Evolutionary conservation across 53 echinoderm and acorn worm genomes (phyloP).

Genomic region (Astropecten irregularis): DNA sequence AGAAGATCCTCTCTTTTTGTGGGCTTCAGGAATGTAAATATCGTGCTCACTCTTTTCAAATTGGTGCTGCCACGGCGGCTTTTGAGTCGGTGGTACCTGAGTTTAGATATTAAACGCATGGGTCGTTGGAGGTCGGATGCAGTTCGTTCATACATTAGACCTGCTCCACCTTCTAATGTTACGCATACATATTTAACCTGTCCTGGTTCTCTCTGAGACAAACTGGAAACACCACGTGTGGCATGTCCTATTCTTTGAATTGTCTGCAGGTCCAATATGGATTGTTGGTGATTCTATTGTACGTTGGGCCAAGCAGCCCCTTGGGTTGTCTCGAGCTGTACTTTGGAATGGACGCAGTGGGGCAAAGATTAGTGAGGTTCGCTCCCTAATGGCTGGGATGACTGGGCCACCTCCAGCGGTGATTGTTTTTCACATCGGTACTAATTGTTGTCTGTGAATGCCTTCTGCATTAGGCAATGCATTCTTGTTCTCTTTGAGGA

Average conservation of each 20-base stretch:
- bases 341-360: slow-evolving; percentile 9
- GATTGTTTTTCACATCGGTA: not conserved
- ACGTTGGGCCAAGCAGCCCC: not conserved
- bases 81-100: not conserved
- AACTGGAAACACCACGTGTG: no score
- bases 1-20: no score
- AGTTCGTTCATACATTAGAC: not conserved
- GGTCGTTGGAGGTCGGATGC: not conserved
- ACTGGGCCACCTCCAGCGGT: no score
- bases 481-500: no score
- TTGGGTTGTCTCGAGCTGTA: not conserved
- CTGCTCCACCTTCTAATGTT: not conserved
- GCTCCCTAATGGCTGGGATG: not conserved
- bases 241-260: not conserved
- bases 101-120: not conserved
- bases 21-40: no score
- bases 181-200: no score
- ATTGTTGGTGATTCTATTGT: not conserved
- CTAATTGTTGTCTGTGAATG: not conserved
- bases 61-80: no score
- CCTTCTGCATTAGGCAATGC: not conserved
- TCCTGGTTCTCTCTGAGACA: no score
- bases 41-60: not conserved
- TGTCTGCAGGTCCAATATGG: not conserved
- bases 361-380: not conserved